Evolutionary conservation across 2,113 vertebrate genomes (phyloP), one percentile per base, ranked within the genome.

Genomic region (Ascaphus truei): DNA sequence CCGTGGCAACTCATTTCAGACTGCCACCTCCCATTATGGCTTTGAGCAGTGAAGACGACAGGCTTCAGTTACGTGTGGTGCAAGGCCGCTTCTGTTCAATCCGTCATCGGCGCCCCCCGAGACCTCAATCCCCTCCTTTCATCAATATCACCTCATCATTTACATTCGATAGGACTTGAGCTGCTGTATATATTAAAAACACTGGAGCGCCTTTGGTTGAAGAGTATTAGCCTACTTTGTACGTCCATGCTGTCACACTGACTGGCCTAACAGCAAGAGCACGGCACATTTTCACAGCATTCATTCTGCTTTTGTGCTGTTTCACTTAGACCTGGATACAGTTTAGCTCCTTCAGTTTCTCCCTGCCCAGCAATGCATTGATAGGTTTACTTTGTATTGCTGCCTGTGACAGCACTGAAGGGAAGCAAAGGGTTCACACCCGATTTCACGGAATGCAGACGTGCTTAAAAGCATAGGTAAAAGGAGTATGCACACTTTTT

Each of bases 21-120:
- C 95, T 95, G 97, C 94, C 97, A 96, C 85, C 84, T 95, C 88
- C 90, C 87, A 98, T 99, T 99, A 99, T 45, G 73, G 85, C 76
- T 87, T 87, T 92, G 94, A 96, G 93, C 34, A 62, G 79, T 96
- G 95, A 98, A 88, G 92, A 85, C 71, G 93, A 94, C 93, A 94
- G 93, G 90, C 89, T 85, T 79, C 90, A 90, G 88, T 80, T 84
- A 76, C 80, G 88, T 78, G 86, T 75, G 75, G 84, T 59, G 87
- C 80, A 45, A 85, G 93, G 93, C 83, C 90, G 83, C 93, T 93
- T 95, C 94, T 96, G 95, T 96, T 98, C 95, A 95, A 98, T 98
- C 96, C 95, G 92, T 94, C 93, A 95, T 91, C 91, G 84, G 92
- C 78, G 78, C 95, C 95, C 88, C 93, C 74, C 56, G 95, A 95